Conservation (phyloP, 2,888 invertebrate genomes). For the Priocnemis perturbator region DNA sequence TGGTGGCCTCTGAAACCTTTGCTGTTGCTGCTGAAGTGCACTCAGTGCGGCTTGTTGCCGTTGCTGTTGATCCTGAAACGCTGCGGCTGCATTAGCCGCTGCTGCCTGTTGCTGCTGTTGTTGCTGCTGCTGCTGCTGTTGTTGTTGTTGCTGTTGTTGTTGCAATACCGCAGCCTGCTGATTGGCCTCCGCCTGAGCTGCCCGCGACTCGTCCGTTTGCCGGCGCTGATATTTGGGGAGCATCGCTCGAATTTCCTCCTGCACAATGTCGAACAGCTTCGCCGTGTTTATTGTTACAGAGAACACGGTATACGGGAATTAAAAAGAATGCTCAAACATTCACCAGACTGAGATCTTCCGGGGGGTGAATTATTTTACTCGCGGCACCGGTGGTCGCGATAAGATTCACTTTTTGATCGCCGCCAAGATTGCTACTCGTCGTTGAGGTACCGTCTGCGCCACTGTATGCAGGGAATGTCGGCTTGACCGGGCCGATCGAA, state of each 20-base stretch:
- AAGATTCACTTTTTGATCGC: constrained; percentile 76
- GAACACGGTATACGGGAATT: neutral
- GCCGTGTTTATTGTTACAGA: neutral
- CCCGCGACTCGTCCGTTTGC: constrained; percentile 72
- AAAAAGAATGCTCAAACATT: constrained; percentile 40
- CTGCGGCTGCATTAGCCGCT: constrained; percentile 76
- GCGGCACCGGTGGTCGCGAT: constrained; percentile 89
- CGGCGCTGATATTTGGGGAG: constrained; percentile 81
- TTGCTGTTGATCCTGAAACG: constrained; percentile 73
- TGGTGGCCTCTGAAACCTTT: constrained; percentile 76
- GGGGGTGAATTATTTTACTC: constrained; percentile 94
- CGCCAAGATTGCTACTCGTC: constrained; percentile 76
- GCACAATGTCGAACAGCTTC: constrained; percentile 40
- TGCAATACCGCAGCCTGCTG: constrained; percentile 61
- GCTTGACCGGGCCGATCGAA: constrained; percentile 78
- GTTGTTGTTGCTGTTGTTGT: constrained; percentile 65
- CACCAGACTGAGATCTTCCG: constrained; percentile 90
- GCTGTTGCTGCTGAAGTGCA: constrained; percentile 75
- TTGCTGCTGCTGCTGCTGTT: constrained; percentile 64
- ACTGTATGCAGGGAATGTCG: constrained; percentile 86
- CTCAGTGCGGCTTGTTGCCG: constrained; percentile 75
- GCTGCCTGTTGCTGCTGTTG: constrained; percentile 70
- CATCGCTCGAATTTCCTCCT: constrained; percentile 89
- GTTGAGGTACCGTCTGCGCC: constrained; percentile 69
- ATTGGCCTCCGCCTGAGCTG: constrained; percentile 56